Evolutionary conservation across 1,140 invertebrate genomes (phyloP).

Genomic region (Bombus polaris): DNA sequence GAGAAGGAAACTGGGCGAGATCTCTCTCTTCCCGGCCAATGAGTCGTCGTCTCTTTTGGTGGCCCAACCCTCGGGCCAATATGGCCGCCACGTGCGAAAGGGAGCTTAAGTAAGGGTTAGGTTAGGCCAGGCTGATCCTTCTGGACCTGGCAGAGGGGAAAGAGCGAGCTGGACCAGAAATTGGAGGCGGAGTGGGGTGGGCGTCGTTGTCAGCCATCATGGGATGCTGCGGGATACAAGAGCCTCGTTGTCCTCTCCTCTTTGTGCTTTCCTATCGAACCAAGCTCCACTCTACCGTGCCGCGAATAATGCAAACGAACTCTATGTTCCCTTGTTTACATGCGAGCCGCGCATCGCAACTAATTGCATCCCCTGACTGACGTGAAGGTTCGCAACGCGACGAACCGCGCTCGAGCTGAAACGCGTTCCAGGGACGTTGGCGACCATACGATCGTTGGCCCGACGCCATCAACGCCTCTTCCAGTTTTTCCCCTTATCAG

Average conservation of each 20-base stretch:
- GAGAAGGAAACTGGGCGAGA: constrained; percentile 16
- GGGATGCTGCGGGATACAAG: constrained; percentile 73
- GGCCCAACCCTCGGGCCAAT: constrained; percentile 80
- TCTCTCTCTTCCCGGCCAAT: constrained; percentile 73
- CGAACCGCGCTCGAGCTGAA: background rate
- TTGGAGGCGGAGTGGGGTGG: constrained; percentile 64
- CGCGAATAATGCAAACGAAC: constrained; percentile 60
- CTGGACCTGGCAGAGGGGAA: constrained; percentile 61
- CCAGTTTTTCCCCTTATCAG: background rate
- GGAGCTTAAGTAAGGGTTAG: constrained; percentile 78
- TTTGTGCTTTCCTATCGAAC: constrained; percentile 58
- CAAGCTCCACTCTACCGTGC: constrained; percentile 3
- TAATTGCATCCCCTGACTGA: constrained; percentile 13
- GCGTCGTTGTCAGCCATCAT: constrained; percentile 78
- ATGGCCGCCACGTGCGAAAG: constrained; percentile 80
- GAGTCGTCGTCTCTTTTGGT: constrained; percentile 79
- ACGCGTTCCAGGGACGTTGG: background rate
- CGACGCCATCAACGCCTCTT: background rate
- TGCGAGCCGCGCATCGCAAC: constrained; percentile 24
- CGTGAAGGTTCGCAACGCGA: background rate
- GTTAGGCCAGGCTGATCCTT: constrained; percentile 73
- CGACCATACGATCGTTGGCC: background rate
- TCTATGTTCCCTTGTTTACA: constrained; percentile 24
- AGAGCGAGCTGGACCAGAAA: constrained; percentile 49
- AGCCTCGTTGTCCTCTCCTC: constrained; percentile 34